phyloP scores from a whole-genome alignment of 2,113 vertebrate species.

The Melanerpes formicivorus region DNA sequence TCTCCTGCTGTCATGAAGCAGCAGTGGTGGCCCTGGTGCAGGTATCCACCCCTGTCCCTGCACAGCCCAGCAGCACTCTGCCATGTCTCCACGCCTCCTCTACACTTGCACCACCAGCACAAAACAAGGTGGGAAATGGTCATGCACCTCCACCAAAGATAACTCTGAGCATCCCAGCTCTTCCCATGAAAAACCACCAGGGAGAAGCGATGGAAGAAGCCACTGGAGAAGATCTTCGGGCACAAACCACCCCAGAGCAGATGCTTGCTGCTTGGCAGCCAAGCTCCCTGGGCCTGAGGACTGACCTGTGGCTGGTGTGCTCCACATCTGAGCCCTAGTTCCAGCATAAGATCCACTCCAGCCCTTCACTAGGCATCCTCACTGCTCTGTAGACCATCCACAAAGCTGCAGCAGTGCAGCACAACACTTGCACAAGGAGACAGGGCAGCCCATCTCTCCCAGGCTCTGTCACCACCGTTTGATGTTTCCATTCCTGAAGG shows the following conservation, averaged over 20 bases:
- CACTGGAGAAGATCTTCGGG: neutral
- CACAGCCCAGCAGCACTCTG: accelerated
- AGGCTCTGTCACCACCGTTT: accelerated
- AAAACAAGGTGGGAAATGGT: neutral
- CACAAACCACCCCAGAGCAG: neutral
- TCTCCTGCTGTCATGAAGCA: slow-evolving; percentile 29
- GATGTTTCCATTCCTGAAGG: neutral
- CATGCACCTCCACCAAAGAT: accelerated
- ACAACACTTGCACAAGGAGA: accelerated
- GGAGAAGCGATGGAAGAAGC: neutral
- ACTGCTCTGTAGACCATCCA: neutral
- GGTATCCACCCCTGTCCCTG: neutral
- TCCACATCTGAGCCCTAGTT: neutral
- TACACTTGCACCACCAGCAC: accelerated
- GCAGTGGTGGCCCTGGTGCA: neutral
- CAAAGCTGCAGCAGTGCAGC: neutral
- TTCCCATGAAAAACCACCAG: neutral
- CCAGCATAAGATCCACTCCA: neutral
- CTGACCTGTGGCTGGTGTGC: neutral
- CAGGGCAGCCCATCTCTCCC: neutral
- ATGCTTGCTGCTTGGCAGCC: accelerated
- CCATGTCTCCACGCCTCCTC: accelerated
- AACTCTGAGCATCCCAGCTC: neutral
- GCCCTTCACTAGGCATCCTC: neutral
- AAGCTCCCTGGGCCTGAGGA: neutral